Base-by-base conservation (phyloP, 2,113 vertebrate species). In the Pavo muticus region DNA sequence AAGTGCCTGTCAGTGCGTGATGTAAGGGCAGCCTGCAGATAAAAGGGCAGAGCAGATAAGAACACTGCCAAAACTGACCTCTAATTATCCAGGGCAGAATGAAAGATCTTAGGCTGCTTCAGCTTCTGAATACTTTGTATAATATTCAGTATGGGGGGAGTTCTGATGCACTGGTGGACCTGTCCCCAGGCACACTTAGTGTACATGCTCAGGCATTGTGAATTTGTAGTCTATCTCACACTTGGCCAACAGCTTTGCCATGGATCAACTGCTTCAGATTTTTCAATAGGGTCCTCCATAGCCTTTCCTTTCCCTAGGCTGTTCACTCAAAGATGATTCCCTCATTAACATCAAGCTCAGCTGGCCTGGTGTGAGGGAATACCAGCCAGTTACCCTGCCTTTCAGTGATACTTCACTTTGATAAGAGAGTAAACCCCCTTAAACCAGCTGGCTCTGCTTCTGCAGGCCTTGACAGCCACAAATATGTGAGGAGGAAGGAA, bases 211-310 rank as follows among this genome's bases (percentile, higher is more conserved):
- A 75, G 27, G 54, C 40, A 40, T 19, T 76, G 39, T 30, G 1
- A 6, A 1, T 59, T 57, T 52, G 7, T 44, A 6, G 8, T 23
- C 79, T 50, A 23, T 47, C 8, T 25, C 5, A 0, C 16, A n/a
- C 44, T 72, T 61, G 54, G 59, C 54, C 61, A 57, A 29, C 10
- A 67, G 37, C 59, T 79, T 91, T 93, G 78, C 74, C 32, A 9
- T 12, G 9, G 29, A 76, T 72, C 73, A 44, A 32, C 63, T n/a
- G 25, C 42, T 68, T 81, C n/a, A 27, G 39, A 2, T 35, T 64
- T 69, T 82, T 79, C 5, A 1, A 11, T n/a, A 61, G n/a, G 27
- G 54, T 61, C 17, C 32, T 87, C 87, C 16, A 8, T 13, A 84
- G 67, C 37, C 48, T 70, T 57, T 89, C 37, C 68, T 91, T 73